These are phyloP conservation scores for Drosophila birchii DNA, from an alignment of 2,888 invertebrate genomes.

Conservation along the genomic window DNA sequence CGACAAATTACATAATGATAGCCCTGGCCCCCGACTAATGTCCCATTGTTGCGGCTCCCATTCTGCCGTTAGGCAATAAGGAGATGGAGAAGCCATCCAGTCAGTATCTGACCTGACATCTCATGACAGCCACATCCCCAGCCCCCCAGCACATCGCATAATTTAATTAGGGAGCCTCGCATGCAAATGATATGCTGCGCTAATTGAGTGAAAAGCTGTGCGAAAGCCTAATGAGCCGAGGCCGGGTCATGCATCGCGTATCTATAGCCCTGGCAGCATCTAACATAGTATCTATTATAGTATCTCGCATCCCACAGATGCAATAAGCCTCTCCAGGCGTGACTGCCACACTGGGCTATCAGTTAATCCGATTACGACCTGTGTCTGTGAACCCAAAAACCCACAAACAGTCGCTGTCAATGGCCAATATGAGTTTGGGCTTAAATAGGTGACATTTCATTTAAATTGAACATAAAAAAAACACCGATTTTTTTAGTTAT, in stretches of 20 bases:
- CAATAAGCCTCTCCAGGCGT: conserved; percentile 26
- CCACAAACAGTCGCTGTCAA: conserved; percentile 20
- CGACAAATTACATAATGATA: conserved; percentile 72
- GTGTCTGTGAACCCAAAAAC: conserved; percentile 18
- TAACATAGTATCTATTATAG: conserved; percentile 5
- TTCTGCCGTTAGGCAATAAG: conserved; percentile 56
- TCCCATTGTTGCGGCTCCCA: conserved; percentile 37
- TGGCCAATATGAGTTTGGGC: conserved; percentile 12
- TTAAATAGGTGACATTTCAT: conserved; percentile 7
- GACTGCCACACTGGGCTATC: conserved; percentile 31
- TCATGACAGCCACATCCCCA: conserved; percentile 10
- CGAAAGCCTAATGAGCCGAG: conserved; percentile 32
- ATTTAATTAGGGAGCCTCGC: conserved; percentile 60
- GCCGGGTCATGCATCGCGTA: conserved; percentile 35
- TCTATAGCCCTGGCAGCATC: conserved; percentile 17
- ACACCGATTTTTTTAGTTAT: not conserved
- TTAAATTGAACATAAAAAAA: not conserved
- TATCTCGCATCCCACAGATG: conserved; percentile 22
- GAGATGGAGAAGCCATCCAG: not conserved
- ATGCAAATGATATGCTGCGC: conserved; percentile 72
- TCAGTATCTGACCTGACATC: conserved; percentile 7
- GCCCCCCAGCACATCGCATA: conserved; percentile 20
- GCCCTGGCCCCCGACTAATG: conserved; percentile 46
- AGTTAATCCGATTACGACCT: conserved; percentile 39
- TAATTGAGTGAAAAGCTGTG: conserved; percentile 62